Evolutionary conservation across 1,140 invertebrate species (phyloP), one percentile per base, ranked within the genome.

Genomic region (Bombus cullumanus): DNA sequence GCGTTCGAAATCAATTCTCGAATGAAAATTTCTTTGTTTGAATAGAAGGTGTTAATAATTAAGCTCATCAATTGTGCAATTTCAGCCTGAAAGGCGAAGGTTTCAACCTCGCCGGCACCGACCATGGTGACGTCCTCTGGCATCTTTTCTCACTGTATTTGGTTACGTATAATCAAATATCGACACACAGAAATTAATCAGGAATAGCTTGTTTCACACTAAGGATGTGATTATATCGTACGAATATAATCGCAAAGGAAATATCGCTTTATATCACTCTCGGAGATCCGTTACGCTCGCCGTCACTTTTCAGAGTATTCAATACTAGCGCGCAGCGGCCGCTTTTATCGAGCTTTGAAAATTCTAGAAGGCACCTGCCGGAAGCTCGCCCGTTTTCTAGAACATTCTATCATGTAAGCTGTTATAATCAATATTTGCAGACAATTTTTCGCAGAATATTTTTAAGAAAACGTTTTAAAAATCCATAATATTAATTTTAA

Each of bases 1-100:
- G 97, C 96, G 90, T 98, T 98, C 13, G 98, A 98, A 91, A 98
- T 98, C 93, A 99, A 97, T 96, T 99, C 99, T 96, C 99, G 96
- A 83, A 99, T 97, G 96, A 99, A 99, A 89, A 99, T 99, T 96
- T 99, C 99, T 96, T 99, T 99, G 96, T 99, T 99, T 0, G 98
- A 99, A 94, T 99, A 99, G 96, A 99, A 99, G 68, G 99, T 99
- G 97, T 99, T 99, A 97, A 99, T 99, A 96, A 99, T 99, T 94
- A 98, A 94, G 90, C 96, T 97, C 98, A 98, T 98, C 92, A 98
- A 95, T 95, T 97, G 97, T 87, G 98, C 98, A 91, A 98, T 98
- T 94, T 98, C 98, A 34, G 98, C 98, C 95, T 98, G 98, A 92
- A 98, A 98, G 86, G 96, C 96, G 86, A 96, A 97, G 86, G 96